Evolutionary conservation across 2,113 vertebrate genomes (phyloP).

Genomic region (Channa argus): DNA sequence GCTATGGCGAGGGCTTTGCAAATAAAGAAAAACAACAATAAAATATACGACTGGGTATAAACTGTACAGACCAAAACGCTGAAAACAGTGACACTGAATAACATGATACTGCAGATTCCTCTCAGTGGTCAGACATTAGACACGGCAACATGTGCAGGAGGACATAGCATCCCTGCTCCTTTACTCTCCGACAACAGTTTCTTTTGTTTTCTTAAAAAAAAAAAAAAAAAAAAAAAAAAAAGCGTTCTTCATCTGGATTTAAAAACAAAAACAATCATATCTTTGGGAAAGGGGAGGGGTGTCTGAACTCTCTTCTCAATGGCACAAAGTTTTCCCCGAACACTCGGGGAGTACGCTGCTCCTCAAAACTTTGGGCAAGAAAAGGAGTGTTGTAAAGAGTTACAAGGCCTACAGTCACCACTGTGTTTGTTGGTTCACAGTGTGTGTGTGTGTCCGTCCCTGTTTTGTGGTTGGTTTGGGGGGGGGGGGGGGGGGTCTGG

Average conservation of each 20-base stretch:
- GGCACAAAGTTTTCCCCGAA: slow-evolving; percentile 86
- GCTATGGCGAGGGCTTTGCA: slow-evolving; percentile 48
- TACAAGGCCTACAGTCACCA: slow-evolving; percentile 79
- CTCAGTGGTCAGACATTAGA: slow-evolving; percentile 91
- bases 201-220: slow-evolving; percentile 33
- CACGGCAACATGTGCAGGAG: slow-evolving; percentile 54
- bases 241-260: slow-evolving; percentile 71
- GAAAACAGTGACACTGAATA: slow-evolving; percentile 64
- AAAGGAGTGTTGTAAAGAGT: slow-evolving; percentile 63
- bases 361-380: slow-evolving; percentile 54
- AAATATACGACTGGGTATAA: slow-evolving; percentile 73
- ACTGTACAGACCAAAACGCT: slow-evolving; percentile 67
- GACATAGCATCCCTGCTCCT: slow-evolving; percentile 77
- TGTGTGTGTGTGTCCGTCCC: slow-evolving; percentile 59
- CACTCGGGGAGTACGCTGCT: slow-evolving; percentile 41
- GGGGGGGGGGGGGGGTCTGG: slow-evolving; percentile 69
- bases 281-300: slow-evolving; percentile 46
- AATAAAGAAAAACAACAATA: slow-evolving; percentile 49
- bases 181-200: slow-evolving; percentile 56
- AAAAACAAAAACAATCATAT: slow-evolving; percentile 33
- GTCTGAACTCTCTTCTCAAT: slow-evolving; percentile 78
- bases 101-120: slow-evolving; percentile 70
- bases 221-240: slow-evolving; percentile 46
- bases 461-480: slow-evolving; percentile 65
- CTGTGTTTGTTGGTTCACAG: slow-evolving; percentile 86